Evolutionary conservation across 2,797 vertebrate genomes (phyloP).

Genomic region (Falco columbarius): DNA sequence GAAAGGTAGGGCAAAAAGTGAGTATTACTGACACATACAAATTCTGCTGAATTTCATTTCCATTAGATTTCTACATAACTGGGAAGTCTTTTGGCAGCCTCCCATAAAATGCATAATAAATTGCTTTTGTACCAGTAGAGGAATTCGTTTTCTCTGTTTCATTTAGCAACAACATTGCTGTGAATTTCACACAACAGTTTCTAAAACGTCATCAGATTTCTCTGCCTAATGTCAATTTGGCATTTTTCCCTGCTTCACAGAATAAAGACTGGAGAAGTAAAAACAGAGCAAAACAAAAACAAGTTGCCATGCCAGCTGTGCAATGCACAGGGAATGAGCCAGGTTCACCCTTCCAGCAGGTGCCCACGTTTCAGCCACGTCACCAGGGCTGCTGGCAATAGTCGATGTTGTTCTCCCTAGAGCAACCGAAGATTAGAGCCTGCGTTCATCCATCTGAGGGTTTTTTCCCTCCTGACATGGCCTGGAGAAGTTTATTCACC

Average conservation of each 20-base stretch:
- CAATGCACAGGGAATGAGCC: accelerated
- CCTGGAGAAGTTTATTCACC: background rate
- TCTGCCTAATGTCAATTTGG: constrained; percentile 72
- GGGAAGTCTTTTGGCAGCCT: constrained; percentile 73
- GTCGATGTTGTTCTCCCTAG: accelerated
- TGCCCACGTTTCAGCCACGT: background rate
- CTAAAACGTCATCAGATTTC: constrained; percentile 69
- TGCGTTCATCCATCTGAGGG: background rate
- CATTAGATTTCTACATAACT: constrained; percentile 73
- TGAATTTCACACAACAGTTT: constrained; percentile 72
- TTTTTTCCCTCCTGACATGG: background rate
- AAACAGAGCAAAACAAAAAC: background rate
- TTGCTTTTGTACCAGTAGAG: constrained; percentile 75
- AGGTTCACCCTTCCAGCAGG: background rate
- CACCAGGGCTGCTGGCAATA: background rate
- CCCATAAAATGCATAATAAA: constrained; percentile 75
- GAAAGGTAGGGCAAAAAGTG: constrained; percentile 42
- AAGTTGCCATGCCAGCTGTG: background rate
- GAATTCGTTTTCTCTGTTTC: constrained; percentile 76
- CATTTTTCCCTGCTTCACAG: constrained; percentile 17
- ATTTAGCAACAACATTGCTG: constrained; percentile 75
- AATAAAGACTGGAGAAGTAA: background rate
- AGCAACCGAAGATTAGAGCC: background rate
- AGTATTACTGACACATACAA: constrained; percentile 43
- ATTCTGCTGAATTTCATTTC: constrained; percentile 71